Evolutionary conservation across 2,888 invertebrate genomes (phyloP).

Genomic region (Microchrysa polita): DNA sequence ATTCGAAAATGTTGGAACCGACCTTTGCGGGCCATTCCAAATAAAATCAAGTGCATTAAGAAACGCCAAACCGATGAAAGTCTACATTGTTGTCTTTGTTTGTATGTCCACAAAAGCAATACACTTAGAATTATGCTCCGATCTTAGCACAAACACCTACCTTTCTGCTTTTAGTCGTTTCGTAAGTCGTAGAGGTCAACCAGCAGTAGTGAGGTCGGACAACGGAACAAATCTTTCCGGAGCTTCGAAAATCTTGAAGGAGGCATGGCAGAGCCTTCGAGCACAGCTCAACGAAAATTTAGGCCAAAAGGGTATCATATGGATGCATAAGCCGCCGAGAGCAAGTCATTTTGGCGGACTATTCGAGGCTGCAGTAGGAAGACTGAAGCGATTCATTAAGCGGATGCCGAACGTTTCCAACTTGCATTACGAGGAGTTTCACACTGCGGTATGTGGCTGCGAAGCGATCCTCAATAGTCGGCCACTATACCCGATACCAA

Average conservation of each 20-base stretch:
- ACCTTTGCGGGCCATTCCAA: not conserved
- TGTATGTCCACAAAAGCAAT: conserved; percentile 2
- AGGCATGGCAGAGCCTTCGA: too few relatives aligned
- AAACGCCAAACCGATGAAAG: not conserved
- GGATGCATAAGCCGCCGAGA: too few relatives aligned
- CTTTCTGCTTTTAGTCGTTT: not conserved
- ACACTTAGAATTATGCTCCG: not conserved
- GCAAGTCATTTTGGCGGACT: too few relatives aligned
- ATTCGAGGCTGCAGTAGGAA: too few relatives aligned
- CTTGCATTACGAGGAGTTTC: too few relatives aligned
- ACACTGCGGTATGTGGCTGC: too few relatives aligned
- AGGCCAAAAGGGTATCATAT: too few relatives aligned
- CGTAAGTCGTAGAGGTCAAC: not conserved
- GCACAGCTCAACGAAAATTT: too few relatives aligned
- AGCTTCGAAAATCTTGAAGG: not conserved
- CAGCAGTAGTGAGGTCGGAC: not conserved
- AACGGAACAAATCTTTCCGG: not conserved
- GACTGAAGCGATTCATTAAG: too few relatives aligned
- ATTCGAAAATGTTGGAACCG: not conserved
- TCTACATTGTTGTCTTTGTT: not conserved
- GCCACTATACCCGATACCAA: too few relatives aligned
- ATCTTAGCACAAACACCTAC: not conserved
- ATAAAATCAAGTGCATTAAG: not conserved
- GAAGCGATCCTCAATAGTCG: too few relatives aligned
- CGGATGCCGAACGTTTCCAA: too few relatives aligned